phyloP scores from a whole-genome alignment of 2,797 vertebrate species.

The Sebastes cheni region DNA sequence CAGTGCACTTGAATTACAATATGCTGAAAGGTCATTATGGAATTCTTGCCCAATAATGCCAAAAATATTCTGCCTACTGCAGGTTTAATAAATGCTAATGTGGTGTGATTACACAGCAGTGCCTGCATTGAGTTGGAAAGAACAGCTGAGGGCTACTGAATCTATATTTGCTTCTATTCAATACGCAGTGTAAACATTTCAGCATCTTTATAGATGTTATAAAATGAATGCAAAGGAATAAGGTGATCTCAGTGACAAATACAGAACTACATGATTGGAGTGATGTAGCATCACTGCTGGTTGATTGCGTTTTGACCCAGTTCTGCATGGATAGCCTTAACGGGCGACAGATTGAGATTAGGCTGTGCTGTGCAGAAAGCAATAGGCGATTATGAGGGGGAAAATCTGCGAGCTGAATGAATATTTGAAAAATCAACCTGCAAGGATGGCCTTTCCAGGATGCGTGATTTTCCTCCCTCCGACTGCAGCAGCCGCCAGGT shows the following conservation, averaged over 20 bases:
- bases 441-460: constrained; percentile 83
- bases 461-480: constrained; percentile 79
- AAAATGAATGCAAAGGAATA: not conserved
- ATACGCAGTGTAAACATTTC: not conserved
- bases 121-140: not conserved
- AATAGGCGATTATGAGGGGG: not conserved
- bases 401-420: not conserved
- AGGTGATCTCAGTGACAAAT: not conserved
- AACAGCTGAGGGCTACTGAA: not conserved
- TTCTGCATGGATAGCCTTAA: constrained; percentile 53
- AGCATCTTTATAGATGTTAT: not conserved
- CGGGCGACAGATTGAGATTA: constrained; percentile 60
- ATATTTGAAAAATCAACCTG: constrained; percentile 70
- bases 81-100: not conserved
- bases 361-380: not conserved
- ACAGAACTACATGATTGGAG: not conserved
- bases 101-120: not conserved
- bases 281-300: constrained; percentile 40
- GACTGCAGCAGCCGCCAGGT: constrained; percentile 75
- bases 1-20: too few species aligned
- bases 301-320: constrained; percentile 64
- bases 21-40: too few species aligned
- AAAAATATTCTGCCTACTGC: too few species aligned
- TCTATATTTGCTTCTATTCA: not conserved
- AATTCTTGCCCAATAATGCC: too few species aligned